Evolutionary conservation across 2,113 vertebrate genomes (phyloP), one percentile per base, ranked within the genome.

Genomic region (Laterallus jamaicensis): DNA sequence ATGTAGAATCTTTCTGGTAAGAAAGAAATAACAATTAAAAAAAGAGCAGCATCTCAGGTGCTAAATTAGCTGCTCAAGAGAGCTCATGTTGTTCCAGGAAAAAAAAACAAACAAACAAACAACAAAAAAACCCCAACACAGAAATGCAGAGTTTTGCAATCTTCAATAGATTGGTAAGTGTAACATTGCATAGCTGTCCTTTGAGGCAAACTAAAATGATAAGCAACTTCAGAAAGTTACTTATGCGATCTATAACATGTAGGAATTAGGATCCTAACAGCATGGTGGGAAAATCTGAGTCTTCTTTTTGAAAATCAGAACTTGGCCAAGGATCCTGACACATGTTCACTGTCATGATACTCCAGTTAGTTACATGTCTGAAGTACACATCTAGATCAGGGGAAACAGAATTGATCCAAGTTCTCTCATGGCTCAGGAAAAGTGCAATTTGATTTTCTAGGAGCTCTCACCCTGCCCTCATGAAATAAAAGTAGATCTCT

Each of bases 11-110:
- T 80, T 94, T 83, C 79, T 26, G 35, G 50, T 83, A 68, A 59
- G 63, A 68, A 95, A 88, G n/a, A 82, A 90, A 87, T 60, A 77
- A 59, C 37, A 74, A 85, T 58, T 35, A 35, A 14, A 75, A 76
- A 62, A 76, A 42, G 15, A 82, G 14, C 11, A 82, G 15, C 25
- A 29, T 90, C 49, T 95, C 67, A 88, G 39, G 62, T 90, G 47
- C 32, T 86, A 93, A 90, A 93, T 88, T 40, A 80, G 17, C 13
- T 69, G 11, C 31, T 85, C 35, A 73, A 86, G 59, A 73, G 15
- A 80, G 25, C 39, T 90, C n/a, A n/a, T 77, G 26, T 31, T 75
- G 21, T 63, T 95, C 39, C 31, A 60, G 32, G 17, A 85, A 56
- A 70, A 80, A 80, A 85, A 32, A 44, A 44, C 15, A 44, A 44